A percentile compares a stretch with the other conserved stretches of the same genome.
These are phyloP conservation scores for Lasioglossum oenotherae DNA, from an alignment of 2,888 invertebrate species.

Conservation along the genomic window DNA sequence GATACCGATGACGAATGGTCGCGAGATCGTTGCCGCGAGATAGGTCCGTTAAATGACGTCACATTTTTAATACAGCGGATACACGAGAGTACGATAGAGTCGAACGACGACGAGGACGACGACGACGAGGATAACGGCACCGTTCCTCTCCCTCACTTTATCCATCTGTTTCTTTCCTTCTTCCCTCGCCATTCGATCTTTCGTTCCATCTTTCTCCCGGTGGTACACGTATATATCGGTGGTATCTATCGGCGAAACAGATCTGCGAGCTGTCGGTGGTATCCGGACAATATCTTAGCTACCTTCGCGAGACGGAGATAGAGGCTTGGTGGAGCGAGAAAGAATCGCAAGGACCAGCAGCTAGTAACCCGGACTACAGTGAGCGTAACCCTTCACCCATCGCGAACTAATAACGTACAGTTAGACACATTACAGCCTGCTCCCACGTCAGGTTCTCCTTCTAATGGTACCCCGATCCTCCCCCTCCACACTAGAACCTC, in stretches of 20 bases:
- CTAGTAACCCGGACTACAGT: conserved; percentile 58
- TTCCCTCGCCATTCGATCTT: conserved; percentile 56
- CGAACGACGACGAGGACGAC: conserved; percentile 18
- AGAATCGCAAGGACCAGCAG: conserved; percentile 27
- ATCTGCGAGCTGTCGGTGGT: conserved; percentile 76
- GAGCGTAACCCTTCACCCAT: conserved; percentile 78
- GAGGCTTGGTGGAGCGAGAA: neutral
- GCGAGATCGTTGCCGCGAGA: conserved; percentile 68
- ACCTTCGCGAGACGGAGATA: conserved; percentile 38
- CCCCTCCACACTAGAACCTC: conserved; percentile 2
- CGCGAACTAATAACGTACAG: conserved; percentile 77
- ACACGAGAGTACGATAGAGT: conserved; percentile 62
- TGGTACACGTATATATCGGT: conserved; percentile 70
- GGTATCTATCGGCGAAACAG: conserved; percentile 76
- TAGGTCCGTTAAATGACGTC: conserved; percentile 75
- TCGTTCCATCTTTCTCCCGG: conserved; percentile 59
- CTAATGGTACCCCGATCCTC: conserved; percentile 71
- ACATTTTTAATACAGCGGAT: conserved; percentile 75
- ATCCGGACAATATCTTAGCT: conserved; percentile 77
- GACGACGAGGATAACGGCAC: conserved; percentile 29
- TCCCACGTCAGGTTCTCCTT: conserved; percentile 70
- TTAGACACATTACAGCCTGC: conserved; percentile 74
- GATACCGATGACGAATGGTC: conserved; percentile 73
- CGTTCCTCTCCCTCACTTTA: conserved; percentile 27
- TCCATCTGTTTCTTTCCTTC: conserved; percentile 29